Percentiles rank a stretch among this genome's conserved stretches.
phyloP scores from a whole-genome alignment of 2,797 vertebrate genomes.

The Eremophila alpestris region DNA sequence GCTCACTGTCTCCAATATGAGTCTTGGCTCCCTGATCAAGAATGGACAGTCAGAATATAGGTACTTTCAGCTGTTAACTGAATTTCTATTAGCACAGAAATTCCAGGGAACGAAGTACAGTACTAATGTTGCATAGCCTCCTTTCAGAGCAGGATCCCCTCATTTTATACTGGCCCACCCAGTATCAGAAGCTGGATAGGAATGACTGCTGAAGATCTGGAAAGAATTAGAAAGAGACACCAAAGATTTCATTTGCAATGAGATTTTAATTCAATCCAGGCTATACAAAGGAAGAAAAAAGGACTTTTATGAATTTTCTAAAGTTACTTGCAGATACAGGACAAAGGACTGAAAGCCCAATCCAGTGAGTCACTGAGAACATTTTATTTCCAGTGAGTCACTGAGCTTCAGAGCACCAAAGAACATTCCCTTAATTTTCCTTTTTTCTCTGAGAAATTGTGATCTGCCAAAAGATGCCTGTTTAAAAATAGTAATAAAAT shows the following conservation, averaged over 20 bases:
- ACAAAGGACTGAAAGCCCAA: neutral
- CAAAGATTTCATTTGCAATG: neutral
- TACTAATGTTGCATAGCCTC: neutral
- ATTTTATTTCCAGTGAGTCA: neutral
- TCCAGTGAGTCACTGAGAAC: neutral
- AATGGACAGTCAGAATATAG: neutral
- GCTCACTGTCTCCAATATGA: neutral
- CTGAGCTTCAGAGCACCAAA: neutral
- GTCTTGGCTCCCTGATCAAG: neutral
- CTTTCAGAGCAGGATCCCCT: neutral
- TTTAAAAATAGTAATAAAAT: neutral
- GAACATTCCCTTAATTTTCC: neutral
- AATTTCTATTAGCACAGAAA: neutral
- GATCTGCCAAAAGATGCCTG: neutral
- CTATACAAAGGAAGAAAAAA: neutral
- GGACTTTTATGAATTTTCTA: neutral
- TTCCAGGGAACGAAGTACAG: neutral
- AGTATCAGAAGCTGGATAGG: neutral
- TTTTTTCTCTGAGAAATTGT: neutral
- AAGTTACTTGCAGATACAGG: neutral
- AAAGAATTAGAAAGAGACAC: slow-evolving; percentile 5
- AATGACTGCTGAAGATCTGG: neutral
- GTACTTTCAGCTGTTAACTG: neutral
- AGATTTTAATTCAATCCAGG: slow-evolving; percentile 28
- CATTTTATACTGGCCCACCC: neutral